These are phyloP conservation scores for Thomomys bottae DNA, from an alignment of 2,113 vertebrate species.

Conservation along the genomic window DNA sequence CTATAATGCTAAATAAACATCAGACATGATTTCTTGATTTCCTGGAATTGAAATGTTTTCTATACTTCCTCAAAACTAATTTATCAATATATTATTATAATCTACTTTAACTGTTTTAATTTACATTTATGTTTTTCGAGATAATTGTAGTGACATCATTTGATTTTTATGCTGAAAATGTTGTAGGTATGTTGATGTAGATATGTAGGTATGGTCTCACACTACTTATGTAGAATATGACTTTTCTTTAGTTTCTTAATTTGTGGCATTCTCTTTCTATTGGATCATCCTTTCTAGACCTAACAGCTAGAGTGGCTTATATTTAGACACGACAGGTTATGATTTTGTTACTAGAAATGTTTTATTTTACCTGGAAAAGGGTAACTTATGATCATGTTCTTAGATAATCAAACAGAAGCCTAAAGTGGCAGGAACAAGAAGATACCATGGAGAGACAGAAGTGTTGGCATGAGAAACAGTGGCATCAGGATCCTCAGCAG, in stretches of 20 bases:
- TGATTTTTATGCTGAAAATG: background rate
- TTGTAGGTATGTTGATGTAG: background rate
- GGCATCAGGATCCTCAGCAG: slow-evolving; percentile 73
- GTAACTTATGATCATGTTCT: background rate
- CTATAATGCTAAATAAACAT: background rate
- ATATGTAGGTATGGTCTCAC: background rate
- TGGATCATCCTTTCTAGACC: background rate
- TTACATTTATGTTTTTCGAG: background rate
- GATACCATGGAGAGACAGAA: background rate
- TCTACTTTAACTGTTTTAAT: background rate
- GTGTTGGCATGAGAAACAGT: slow-evolving; percentile 43
- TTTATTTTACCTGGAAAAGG: slow-evolving; percentile 64
- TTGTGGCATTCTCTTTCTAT: background rate
- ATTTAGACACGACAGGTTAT: slow-evolving; percentile 34
- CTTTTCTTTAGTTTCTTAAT: background rate
- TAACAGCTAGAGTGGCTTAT: slow-evolving; percentile 44
- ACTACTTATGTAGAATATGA: background rate
- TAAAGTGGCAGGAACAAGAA: slow-evolving; percentile 40
- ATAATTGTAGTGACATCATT: background rate
- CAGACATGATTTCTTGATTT: background rate
- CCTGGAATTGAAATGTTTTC: background rate
- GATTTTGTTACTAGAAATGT: slow-evolving; percentile 62
- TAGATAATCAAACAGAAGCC: background rate
- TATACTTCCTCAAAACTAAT: background rate
- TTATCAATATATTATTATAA: background rate